Conservation (phyloP, 2,888 invertebrate species). For the Cataglyphis rosenhaueri region DNA sequence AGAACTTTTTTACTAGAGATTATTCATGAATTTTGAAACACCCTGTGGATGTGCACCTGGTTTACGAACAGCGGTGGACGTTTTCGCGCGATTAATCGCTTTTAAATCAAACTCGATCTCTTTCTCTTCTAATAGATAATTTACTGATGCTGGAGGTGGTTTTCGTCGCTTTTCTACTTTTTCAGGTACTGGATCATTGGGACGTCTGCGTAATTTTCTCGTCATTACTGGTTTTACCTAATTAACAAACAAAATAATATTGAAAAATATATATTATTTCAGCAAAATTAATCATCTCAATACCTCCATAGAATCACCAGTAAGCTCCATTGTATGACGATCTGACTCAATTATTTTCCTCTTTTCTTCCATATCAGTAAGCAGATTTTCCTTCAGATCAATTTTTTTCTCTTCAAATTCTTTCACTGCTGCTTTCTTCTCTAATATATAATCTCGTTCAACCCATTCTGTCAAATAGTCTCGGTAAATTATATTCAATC, state of each 20-base stretch:
- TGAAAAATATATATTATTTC: slow-evolving; percentile 4
- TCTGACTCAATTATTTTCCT: slow-evolving; percentile 95
- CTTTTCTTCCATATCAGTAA: slow-evolving; percentile 97
- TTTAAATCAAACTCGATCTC: slow-evolving; percentile 95
- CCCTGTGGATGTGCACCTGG: slow-evolving; percentile 83
- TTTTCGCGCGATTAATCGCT: slow-evolving; percentile 90
- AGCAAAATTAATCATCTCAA: slow-evolving; percentile 19
- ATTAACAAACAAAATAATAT: slow-evolving; percentile 39
- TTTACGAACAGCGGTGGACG: slow-evolving; percentile 87
- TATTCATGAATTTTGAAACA: slow-evolving; percentile 19
- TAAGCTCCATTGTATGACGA: slow-evolving; percentile 94
- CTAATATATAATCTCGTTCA: slow-evolving; percentile 94
- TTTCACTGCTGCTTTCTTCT: slow-evolving; percentile 95
- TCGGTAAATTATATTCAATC: slow-evolving; percentile 91
- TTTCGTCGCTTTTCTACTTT: slow-evolving; percentile 95
- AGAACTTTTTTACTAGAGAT: background rate
- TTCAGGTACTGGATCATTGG: slow-evolving; percentile 96
- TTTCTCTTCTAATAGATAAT: slow-evolving; percentile 94
- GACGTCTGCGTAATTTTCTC: slow-evolving; percentile 95
- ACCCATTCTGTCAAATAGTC: slow-evolving; percentile 95
- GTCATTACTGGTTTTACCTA: slow-evolving; percentile 98
- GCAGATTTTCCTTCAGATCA: slow-evolving; percentile 94
- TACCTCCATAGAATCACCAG: slow-evolving; percentile 94
- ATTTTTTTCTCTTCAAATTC: slow-evolving; percentile 98
- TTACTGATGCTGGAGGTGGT: slow-evolving; percentile 94